These are phyloP conservation scores for Siniperca undulata DNA, from an alignment of 2,797 vertebrate genomes.

Conservation along the genomic window DNA sequence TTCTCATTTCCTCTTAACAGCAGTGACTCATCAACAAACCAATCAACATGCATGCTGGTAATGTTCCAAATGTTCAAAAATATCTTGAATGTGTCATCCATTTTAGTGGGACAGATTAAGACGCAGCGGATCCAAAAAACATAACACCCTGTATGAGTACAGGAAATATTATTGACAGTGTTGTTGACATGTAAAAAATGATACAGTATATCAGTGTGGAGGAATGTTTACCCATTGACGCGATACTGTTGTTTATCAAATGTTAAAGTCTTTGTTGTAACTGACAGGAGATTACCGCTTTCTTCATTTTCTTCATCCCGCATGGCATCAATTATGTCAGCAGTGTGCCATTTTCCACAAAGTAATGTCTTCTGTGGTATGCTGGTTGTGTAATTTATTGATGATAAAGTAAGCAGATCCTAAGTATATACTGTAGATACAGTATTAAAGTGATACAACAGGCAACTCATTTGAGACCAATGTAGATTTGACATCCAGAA, in stretches of 20 bases:
- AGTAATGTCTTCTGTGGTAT: constrained; percentile 1
- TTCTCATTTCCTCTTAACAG: constrained; percentile 40
- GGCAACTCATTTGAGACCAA: not conserved
- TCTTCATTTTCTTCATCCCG: constrained; percentile 22
- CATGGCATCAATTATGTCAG: constrained; percentile 17
- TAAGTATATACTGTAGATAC: not conserved
- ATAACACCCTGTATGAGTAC: constrained; percentile 9
- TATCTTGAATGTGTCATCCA: constrained; percentile 41
- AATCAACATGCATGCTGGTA: constrained; percentile 9
- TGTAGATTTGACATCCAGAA: constrained; percentile 3
- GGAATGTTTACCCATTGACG: constrained; percentile 2
- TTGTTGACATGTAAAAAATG: constrained; percentile 44
- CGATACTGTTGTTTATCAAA: constrained; percentile 13
- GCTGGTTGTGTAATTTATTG: constrained; percentile 14
- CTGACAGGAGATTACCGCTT: constrained; percentile 38
- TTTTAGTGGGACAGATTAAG: constrained; percentile 28
- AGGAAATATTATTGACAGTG: constrained; percentile 43
- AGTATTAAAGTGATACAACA: not conserved
- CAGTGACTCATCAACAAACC: constrained; percentile 42
- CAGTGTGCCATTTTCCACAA: not conserved
- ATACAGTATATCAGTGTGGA: constrained; percentile 19
- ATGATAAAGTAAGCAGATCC: not conserved
- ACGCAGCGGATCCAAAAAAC: constrained; percentile 27
- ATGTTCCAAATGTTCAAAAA: constrained; percentile 34
- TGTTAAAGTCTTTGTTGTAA: constrained; percentile 22